Conservation (phyloP, 2,797 vertebrate genomes). For the Syngnathus rostellatus region DNA sequence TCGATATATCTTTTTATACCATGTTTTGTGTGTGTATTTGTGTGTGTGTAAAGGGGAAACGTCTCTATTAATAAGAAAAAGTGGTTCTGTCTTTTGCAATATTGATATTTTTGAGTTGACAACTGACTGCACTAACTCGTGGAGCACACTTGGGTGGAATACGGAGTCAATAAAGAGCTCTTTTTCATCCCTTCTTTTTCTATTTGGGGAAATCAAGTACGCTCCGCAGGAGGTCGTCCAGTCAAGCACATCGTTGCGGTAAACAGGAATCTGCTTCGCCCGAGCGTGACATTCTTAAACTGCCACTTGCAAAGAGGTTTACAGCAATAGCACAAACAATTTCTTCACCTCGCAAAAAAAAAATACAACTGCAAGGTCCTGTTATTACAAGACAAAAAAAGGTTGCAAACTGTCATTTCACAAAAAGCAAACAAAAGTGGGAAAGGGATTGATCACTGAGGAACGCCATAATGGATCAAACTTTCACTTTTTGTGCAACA, state of each 20-base stretch:
- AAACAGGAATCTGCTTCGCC: conserved; percentile 5
- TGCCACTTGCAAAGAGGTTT: not conserved
- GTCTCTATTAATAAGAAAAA: conserved; percentile 58
- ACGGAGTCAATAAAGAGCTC: conserved; percentile 61
- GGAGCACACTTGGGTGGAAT: conserved; percentile 59
- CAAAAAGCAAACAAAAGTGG: not conserved
- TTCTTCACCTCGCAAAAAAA: not conserved
- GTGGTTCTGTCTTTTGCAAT: conserved; percentile 62
- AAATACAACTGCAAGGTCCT: not conserved
- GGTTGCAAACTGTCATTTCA: not conserved
- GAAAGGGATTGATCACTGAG: not conserved
- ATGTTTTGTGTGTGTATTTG: conserved; percentile 18
- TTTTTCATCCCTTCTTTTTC: conserved; percentile 32
- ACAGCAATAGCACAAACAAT: not conserved
- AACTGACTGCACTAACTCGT: conserved; percentile 67
- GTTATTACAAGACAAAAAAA: not conserved
- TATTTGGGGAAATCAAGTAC: conserved; percentile 53
- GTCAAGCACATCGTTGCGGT: conserved; percentile 32
- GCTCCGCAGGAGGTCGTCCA: conserved; percentile 46
- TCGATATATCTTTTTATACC: no score
- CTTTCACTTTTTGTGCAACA: not conserved
- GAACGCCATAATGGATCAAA: not conserved
- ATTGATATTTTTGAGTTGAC: conserved; percentile 66
- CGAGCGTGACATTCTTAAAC: not conserved
- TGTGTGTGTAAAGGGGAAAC: conserved; percentile 16